These are phyloP conservation scores for Drosophila cyrtoloma DNA, from an alignment of 2,888 invertebrate genomes.

Conservation along the genomic window DNA sequence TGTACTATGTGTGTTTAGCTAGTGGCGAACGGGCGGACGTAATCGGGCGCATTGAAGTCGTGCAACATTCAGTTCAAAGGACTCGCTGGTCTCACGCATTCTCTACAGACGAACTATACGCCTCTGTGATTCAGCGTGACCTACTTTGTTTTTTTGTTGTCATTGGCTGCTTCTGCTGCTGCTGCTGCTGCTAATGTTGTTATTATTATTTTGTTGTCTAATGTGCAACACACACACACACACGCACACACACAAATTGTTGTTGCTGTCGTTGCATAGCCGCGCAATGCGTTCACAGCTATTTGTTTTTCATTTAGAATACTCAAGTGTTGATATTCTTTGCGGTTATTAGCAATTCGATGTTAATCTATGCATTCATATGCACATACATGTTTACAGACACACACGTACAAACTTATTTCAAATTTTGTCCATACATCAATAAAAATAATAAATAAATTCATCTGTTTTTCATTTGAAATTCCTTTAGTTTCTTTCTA, in stretches of 20 bases:
- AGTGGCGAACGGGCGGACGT: background rate
- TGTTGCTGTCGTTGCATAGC: constrained; percentile 48
- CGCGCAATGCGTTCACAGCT: constrained; percentile 61
- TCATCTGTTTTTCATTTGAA: background rate
- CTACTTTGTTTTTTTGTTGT: constrained; percentile 68
- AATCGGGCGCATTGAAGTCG: constrained; percentile 41
- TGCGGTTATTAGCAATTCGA: constrained; percentile 41
- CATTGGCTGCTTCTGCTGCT: constrained; percentile 54
- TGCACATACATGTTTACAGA: background rate
- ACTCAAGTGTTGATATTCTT: constrained; percentile 34
- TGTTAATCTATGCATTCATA: constrained; percentile 32
- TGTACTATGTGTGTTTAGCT: background rate
- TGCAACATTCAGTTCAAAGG: constrained; percentile 19
- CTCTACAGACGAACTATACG: constrained; percentile 45
- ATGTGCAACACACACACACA: constrained; percentile 44
- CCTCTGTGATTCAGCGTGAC: constrained; percentile 75
- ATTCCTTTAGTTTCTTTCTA: background rate
- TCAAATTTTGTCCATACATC: background rate
- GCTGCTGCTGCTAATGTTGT: constrained; percentile 4
- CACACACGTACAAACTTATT: background rate
- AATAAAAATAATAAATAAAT: background rate
- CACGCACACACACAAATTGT: background rate
- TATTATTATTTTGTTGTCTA: constrained; percentile 4
- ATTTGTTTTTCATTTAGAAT: constrained; percentile 55
- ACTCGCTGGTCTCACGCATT: constrained; percentile 19